phyloP scores from a whole-genome alignment of 64 coral and sea anemone genomes.

The Porites australiensis region DNA sequence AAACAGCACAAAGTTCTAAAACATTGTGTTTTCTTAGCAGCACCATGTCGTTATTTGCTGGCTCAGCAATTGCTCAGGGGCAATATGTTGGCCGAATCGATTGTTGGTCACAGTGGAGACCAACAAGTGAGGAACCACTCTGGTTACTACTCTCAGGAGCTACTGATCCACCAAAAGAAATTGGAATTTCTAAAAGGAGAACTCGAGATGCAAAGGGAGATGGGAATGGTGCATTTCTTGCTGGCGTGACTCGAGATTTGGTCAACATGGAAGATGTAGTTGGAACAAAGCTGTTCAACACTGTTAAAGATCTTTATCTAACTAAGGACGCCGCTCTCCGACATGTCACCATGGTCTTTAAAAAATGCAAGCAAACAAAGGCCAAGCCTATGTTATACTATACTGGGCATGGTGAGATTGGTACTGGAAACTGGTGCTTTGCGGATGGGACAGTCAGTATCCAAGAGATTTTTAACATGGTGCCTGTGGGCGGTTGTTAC shows the following conservation, averaged over 20 bases:
- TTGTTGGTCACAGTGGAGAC: background rate
- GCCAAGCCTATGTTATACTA: background rate
- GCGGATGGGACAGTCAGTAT: background rate
- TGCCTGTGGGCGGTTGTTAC: background rate
- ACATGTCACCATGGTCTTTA: background rate
- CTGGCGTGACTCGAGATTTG: background rate
- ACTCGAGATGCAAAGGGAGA: background rate
- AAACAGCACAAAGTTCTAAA: too few relatives aligned
- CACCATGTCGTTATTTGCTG: too few relatives aligned
- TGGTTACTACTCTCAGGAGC: slow-evolving; percentile 1
- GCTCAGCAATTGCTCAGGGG: background rate
- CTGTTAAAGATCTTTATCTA: background rate
- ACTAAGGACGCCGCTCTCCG: background rate
- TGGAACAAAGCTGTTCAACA: background rate
- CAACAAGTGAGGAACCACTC: background rate
- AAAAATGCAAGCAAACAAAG: background rate
- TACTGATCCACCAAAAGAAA: background rate
- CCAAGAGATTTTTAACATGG: background rate
- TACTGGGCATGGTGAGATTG: background rate
- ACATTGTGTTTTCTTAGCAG: too few relatives aligned
- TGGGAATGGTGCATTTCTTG: background rate
- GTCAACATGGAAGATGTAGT: background rate
- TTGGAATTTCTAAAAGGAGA: background rate
- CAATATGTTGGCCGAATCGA: background rate
- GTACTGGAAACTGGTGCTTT: slow-evolving; percentile 3